These are phyloP conservation scores for Saccopteryx leptura DNA, from an alignment of 2,113 vertebrate species.

Conservation along the genomic window DNA sequence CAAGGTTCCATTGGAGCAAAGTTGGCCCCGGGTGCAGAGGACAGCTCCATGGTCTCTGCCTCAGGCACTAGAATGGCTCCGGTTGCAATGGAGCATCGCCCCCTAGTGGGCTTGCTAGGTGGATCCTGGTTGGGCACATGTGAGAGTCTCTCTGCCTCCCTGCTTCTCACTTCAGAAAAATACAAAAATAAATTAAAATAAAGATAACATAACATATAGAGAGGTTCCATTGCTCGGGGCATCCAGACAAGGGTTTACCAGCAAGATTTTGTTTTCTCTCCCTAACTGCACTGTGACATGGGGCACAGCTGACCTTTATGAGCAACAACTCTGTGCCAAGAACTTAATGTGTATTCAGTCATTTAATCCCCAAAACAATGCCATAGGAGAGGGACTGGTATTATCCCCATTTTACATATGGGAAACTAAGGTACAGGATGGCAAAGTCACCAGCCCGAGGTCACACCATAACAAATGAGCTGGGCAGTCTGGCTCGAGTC, in stretches of 20 bases:
- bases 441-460: background rate
- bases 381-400: background rate
- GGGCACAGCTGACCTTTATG: background rate
- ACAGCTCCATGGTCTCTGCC: too few species aligned
- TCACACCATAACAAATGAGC: background rate
- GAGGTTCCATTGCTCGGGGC: background rate
- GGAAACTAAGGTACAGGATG: background rate
- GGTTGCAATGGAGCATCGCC: too few species aligned
- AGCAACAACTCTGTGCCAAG: background rate
- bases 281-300: background rate
- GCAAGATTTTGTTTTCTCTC: constrained; percentile 38
- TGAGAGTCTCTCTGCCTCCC: too few species aligned
- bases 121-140: too few species aligned
- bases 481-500: background rate
- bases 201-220: background rate
- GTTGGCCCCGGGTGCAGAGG: too few species aligned
- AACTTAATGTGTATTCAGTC: background rate
- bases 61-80: too few species aligned
- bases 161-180: too few species aligned
- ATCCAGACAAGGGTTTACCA: background rate
- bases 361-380: background rate
- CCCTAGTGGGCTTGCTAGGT: too few species aligned
- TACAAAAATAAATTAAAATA: too few species aligned
- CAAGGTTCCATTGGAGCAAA: too few species aligned
- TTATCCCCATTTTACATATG: background rate